Base-by-base conservation (phyloP, 2,797 vertebrate genomes). In the Ctenochaetus hawaiiensis region DNA sequence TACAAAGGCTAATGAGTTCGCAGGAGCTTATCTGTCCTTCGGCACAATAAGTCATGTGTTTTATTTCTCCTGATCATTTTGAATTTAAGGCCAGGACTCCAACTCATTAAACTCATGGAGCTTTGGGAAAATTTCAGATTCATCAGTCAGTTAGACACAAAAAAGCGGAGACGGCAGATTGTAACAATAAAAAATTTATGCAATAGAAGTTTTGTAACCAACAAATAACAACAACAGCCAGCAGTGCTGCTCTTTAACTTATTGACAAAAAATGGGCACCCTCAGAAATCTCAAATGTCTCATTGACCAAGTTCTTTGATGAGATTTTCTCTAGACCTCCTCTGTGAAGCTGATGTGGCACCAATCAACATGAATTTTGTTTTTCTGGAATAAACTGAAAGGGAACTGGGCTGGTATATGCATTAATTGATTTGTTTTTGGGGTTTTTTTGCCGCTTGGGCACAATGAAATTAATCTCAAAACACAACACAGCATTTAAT, bases 151-250 rank as follows among this genome's bases (percentile, higher is more conserved):
- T 22, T 9, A 41, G 7, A 2, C 3, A 17, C 3, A 26, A 47
- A 49, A 65, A 58, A 37, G 12, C 44, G 49, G 20, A 63, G 52
- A 67, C 18, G 73, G 64, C 49, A 65, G n/a, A 64, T 43, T 62
- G 20, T 43, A 60, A 39, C 1, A 70, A 67, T 57, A 48, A 67
- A 51, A 63, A 2, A 12, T 57, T 37, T 0, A 71, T 30, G 18
- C 61, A 78, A 70, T 39, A 41, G 45, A 62, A n/a, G 44, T 70
- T 83, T 67, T 76, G 44, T 45, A 73, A 76, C 49, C 18, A 39
- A 22, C 60, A 18, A 23, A 44, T 49, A 63, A 34, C 30, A 53
- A 51, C 14, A 43, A 37, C 60, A 44, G 43, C 47, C 1, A 26
- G 8, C 4, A 16, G 9, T 16, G 41, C 22, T 26, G 30, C 16